Evolutionary conservation across 2,797 vertebrate genomes (phyloP), one percentile per base, ranked within the genome.

Genomic region (Phoxinus dragarum): DNA sequence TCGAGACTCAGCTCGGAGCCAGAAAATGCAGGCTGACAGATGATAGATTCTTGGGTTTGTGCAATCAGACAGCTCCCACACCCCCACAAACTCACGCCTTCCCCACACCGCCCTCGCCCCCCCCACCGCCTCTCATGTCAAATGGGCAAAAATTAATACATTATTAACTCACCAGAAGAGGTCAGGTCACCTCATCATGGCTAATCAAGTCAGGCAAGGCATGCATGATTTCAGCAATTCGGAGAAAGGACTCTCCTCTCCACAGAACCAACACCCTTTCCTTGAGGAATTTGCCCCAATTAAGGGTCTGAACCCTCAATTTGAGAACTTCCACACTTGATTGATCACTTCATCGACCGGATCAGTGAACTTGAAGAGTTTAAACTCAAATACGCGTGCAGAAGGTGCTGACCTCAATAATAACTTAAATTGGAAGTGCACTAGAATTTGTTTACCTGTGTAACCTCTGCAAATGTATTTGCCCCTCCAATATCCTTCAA

Each of bases 41-140:
- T 98, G 97, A 99, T 96, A 96, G 97, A 99, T 97, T 97, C 96
- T 96, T 96, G 94, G 95, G 95, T 97, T 98, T 97, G 97, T 98
- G 95, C 95, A 96, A 98, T 97, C 95, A 95, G 97, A 98, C 97
- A 97, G 96, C 93, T 91, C 34, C 88, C 77, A 80, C 68, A 93
- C 95, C 85, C 89, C 88, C 52, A n/a, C 86, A 84, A 90, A 87
- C 88, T 81, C 78, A 61, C 66, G 59, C 34, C 90, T 88, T 86
- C 87, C 86, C 85, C 49, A 86, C 89, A 86, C 80, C 77, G 86
- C 84, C 67, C 87, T 87, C 88, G 72, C 68, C 82, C 87, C 82
- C 87, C 81, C 47, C 47, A 89, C 90, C 67, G 56, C 94, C 93
- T 94, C 89, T 69, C 92, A 89, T 96, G 96, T 96, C 96, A 97